A percentile compares a stretch with the other conserved stretches of the same genome.
Evolutionary conservation across 1,140 invertebrate species (phyloP).

Genomic region (Goniozus legneri): DNA sequence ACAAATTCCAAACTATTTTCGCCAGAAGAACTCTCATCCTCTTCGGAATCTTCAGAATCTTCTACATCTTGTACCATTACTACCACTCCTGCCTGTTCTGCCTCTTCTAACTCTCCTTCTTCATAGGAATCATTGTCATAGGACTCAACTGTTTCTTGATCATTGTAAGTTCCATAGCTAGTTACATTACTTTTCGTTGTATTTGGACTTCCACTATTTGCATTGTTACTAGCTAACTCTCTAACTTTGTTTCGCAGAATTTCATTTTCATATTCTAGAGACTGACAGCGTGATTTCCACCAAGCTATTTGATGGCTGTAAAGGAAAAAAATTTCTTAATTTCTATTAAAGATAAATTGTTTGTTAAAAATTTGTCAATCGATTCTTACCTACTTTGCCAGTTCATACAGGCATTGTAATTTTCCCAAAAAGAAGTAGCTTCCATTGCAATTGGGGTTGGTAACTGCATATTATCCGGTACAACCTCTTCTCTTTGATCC

Average conservation of each 20-base stretch:
- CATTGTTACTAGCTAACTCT: slow-evolving; percentile 24
- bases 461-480: too few species aligned
- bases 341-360: slow-evolving; percentile 2
- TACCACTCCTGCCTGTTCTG: too few species aligned
- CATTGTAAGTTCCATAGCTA: neutral
- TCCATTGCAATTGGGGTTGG: too few species aligned
- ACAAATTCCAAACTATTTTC: slow-evolving; percentile 55
- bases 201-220: neutral
- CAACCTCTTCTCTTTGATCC: too few species aligned
- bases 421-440: slow-evolving; percentile 47
- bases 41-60: too few species aligned
- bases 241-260: slow-evolving; percentile 54
- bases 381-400: slow-evolving; percentile 43
- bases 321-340: slow-evolving; percentile 13
- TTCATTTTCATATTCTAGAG: slow-evolving; percentile 64
- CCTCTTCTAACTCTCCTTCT: too few species aligned
- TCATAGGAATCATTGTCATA: too few species aligned
- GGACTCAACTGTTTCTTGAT: neutral
- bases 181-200: neutral
- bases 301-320: slow-evolving; percentile 55
- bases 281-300: slow-evolving; percentile 65
- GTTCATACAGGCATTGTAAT: slow-evolving; percentile 42
- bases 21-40: neutral
- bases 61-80: too few species aligned
- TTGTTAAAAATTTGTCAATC: neutral